phyloP scores from a whole-genome alignment of 2,797 vertebrate genomes.

The Diglossa cyanea region DNA sequence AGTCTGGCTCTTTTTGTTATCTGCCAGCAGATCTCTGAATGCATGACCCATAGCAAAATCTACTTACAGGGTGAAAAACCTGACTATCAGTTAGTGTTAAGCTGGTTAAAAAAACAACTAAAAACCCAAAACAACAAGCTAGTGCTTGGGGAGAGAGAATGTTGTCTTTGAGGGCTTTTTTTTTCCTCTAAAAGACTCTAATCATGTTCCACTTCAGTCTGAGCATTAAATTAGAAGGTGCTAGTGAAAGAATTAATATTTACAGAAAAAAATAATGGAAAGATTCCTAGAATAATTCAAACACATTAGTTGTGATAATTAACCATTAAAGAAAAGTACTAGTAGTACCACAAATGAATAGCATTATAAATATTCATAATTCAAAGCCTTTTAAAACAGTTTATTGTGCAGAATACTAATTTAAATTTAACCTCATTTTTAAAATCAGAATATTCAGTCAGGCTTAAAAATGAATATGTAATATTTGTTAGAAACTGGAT shows the following conservation, averaged over 20 bases:
- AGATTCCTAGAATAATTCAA: conserved; percentile 35
- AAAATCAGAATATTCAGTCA: not conserved
- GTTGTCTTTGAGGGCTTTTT: not conserved
- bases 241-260: conserved; percentile 21
- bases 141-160: not conserved
- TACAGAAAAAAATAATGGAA: conserved; percentile 38
- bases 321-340: conserved; percentile 38
- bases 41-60: not conserved
- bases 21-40: conserved; percentile 25
- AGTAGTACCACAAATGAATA: conserved; percentile 2
- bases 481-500: not conserved
- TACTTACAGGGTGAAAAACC: conserved; percentile 27
- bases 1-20: conserved; percentile 16
- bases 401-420: conserved; percentile 15
- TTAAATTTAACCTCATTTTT: conserved; percentile 12
- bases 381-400: conserved; percentile 21
- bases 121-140: not conserved
- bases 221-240: not conserved
- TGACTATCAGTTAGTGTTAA: not conserved
- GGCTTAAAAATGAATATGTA: conserved; percentile 18
- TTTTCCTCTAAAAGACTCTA: not conserved
- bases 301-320: conserved; percentile 41
- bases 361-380: conserved; percentile 15
- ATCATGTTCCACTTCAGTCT: not conserved
- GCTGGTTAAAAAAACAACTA: not conserved